Evolutionary conservation across 2,888 invertebrate genomes (phyloP).

Genomic region (Clitarchus hookeri): DNA sequence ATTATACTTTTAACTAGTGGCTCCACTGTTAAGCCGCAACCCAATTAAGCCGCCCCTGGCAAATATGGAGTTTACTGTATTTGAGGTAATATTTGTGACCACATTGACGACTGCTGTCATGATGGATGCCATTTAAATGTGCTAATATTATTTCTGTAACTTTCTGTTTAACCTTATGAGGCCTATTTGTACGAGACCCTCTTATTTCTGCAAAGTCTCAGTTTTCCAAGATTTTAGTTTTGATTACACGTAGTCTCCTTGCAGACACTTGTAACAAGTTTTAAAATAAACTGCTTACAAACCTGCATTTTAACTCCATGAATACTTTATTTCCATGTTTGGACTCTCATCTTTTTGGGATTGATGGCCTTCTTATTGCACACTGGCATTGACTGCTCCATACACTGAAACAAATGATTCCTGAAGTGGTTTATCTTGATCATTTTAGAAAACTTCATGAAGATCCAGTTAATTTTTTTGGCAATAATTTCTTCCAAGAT

Average conservation of each 20-base stretch:
- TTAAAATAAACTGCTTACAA: constrained; percentile 1
- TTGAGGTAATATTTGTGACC: not conserved
- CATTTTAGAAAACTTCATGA: not conserved
- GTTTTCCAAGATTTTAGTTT: not conserved
- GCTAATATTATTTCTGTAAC: not conserved
- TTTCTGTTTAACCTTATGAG: not conserved
- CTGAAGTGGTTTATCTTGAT: constrained; percentile 10
- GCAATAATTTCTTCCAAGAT: not conserved
- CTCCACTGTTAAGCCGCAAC: too few species aligned
- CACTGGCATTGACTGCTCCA: not conserved
- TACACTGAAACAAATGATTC: not conserved
- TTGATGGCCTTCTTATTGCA: not conserved
- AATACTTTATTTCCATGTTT: not conserved
- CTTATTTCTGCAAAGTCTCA: not conserved
- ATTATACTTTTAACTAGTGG: too few species aligned
- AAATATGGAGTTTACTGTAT: too few species aligned
- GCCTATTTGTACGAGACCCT: constrained; percentile 16
- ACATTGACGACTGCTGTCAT: not conserved
- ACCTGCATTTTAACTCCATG: constrained; percentile 11
- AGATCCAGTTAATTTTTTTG: not conserved
- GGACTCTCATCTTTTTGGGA: not conserved
- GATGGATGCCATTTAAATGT: not conserved
- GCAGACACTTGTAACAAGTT: constrained; percentile 4
- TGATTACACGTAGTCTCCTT: not conserved
- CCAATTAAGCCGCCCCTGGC: too few species aligned